A percentile compares a stretch with the other conserved stretches of the same genome.
Conservation (phyloP, 2,888 invertebrate species). For the Sepiola atlantica region DNA sequence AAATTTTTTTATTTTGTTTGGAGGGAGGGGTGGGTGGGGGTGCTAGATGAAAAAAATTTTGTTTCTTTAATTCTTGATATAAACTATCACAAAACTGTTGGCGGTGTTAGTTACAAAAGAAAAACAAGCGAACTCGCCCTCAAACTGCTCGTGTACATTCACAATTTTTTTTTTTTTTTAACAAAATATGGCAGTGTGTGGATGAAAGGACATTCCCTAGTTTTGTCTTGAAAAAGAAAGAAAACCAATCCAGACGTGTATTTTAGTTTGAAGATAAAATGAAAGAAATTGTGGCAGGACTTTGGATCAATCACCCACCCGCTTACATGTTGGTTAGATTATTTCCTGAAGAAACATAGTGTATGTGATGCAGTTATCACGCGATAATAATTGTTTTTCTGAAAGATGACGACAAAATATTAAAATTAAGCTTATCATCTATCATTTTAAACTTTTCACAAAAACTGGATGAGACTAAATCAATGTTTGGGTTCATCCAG, state of each 20-base stretch:
- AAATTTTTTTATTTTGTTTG: no score
- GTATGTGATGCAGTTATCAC: no score
- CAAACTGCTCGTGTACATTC: neutral
- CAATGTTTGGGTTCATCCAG: no score
- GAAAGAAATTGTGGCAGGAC: neutral
- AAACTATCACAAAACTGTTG: neutral
- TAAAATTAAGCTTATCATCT: no score
- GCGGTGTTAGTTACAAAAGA: neutral
- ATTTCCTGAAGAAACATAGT: no score
- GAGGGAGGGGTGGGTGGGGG: no score
- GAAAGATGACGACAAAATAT: no score
- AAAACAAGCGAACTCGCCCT: neutral
- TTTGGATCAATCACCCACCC: no score
- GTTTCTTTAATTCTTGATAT: neutral
- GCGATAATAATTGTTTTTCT: no score
- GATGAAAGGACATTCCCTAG: neutral
- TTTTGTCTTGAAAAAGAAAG: neutral
- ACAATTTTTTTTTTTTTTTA: neutral
- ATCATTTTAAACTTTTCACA: no score
- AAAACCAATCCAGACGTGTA: neutral
- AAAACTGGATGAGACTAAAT: no score
- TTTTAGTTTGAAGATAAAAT: slow-evolving; percentile 13
- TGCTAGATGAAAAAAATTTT: neutral
- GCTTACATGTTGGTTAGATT: no score
- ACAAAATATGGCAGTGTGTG: neutral